Base-by-base conservation (phyloP, 1,140 invertebrate genomes). In the Andricus grossulariae region DNA sequence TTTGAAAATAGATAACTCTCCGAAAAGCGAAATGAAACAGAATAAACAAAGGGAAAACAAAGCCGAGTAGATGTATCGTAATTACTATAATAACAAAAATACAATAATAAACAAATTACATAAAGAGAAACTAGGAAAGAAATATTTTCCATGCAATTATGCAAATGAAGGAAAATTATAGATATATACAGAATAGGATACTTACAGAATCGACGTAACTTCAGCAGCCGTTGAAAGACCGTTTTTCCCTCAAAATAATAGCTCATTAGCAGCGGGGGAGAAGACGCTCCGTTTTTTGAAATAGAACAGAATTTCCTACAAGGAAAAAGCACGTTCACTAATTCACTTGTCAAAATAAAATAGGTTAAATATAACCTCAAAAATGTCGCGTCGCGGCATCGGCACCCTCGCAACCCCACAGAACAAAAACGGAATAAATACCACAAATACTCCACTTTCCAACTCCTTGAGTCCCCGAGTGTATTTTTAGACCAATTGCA, bases 331-430 rank as follows among this genome's bases (percentile, higher is more conserved):
- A 66, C 60, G n/a, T 39, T 66, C 25, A 66, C 25, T 32, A 10
- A 39, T 66, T 13, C 21, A 60, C 32, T 16, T n/a, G n/a, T 6
- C 11, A 39, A 13, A 39, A 12, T 32, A 39, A 39, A 39, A 39
- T 60, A 60, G 57, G 57, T 66, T 66, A 66, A 66, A 66, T 39
- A 66, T 66, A 66, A 66, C 60, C 60, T 66, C 32, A 45, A 66
- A 66, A 39, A n/a, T n/a, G 32, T 3, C 15, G 15, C 7, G 12
- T 32, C n/a, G 60, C 60, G 32, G 60, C 60, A 66, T 45, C 60
- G 55, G 25, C 55, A 66, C 60, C 60, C 60, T 66, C 60, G n/a
- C 60, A 66, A 39, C 39, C 39, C 39, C 39, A 45, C 39, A 45
- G 25, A 32, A 45, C 10, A 10, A 45, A 45, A 45, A 45, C 10